These are phyloP conservation scores for Trachelus stipa DNA, from an alignment of 2,888 invertebrate species.

Conservation along the genomic window DNA sequence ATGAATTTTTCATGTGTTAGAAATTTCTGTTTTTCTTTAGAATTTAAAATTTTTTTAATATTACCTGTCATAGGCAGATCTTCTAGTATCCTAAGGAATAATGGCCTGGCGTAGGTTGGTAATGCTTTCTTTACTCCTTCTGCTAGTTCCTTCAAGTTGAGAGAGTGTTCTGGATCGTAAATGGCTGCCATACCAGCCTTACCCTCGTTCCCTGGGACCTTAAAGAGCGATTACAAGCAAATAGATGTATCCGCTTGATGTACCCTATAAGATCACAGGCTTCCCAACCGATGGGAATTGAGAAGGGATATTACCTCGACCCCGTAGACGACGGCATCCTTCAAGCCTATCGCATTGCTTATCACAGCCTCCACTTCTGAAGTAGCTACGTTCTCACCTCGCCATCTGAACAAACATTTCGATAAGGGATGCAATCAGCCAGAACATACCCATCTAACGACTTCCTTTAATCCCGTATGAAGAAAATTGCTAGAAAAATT, in stretches of 20 bases:
- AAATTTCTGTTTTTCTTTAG: background rate
- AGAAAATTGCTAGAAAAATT: background rate
- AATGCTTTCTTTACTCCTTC: conserved; percentile 77
- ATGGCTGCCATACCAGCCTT: conserved; percentile 95
- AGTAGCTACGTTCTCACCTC: conserved; percentile 97
- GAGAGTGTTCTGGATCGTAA: conserved; percentile 74
- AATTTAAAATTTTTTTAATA: background rate
- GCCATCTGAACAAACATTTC: conserved; percentile 73
- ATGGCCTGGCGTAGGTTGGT: conserved; percentile 88
- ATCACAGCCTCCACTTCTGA: conserved; percentile 94
- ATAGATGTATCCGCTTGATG: background rate
- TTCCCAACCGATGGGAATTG: background rate
- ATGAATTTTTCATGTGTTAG: background rate
- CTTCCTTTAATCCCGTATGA: background rate
- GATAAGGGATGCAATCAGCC: background rate
- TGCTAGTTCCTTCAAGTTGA: conserved; percentile 73
- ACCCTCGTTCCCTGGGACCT: conserved; percentile 86
- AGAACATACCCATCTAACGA: background rate
- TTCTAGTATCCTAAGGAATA: conserved; percentile 85
- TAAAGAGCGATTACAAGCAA: conserved; percentile 27
- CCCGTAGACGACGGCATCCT: conserved; percentile 90
- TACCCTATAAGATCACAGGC: background rate
- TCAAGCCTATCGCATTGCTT: conserved; percentile 79
- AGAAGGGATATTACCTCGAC: conserved; percentile 77
- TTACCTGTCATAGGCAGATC: conserved; percentile 82